These are phyloP conservation scores for Sialia sialis DNA, from an alignment of 2,113 vertebrate genomes.

Conservation along the genomic window DNA sequence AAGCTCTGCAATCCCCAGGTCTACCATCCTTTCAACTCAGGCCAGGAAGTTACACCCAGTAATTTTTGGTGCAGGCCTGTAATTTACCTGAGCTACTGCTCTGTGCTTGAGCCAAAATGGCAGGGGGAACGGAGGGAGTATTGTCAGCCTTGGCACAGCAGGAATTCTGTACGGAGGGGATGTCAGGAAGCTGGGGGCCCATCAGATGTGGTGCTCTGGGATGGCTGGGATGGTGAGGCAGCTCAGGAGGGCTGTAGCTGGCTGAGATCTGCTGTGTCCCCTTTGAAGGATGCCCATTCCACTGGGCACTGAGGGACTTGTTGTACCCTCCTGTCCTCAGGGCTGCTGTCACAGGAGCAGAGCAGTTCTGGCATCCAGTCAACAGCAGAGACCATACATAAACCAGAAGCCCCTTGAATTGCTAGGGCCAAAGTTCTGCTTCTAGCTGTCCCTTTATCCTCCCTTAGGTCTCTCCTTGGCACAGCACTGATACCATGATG, in stretches of 20 bases:
- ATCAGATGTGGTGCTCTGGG: accelerated
- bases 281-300: background rate
- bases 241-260: background rate
- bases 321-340: background rate
- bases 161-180: background rate
- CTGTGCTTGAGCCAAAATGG: background rate
- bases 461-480: background rate
- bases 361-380: background rate
- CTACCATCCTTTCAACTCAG: background rate
- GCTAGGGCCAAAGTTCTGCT: background rate
- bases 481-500: too few relatives aligned
- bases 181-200: accelerated
- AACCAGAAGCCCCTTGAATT: background rate
- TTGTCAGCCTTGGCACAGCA: background rate
- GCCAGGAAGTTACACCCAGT: constrained; percentile 4
- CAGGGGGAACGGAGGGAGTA: background rate
- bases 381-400: background rate
- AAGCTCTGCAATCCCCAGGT: background rate
- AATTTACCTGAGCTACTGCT: constrained; percentile 4
- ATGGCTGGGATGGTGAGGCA: accelerated
- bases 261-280: accelerated
- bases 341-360: background rate
- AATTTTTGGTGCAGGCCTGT: background rate
- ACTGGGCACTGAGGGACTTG: accelerated
- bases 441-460: background rate